Conservation (phyloP, 2,113 vertebrate genomes). For the Sarotherodon lohbergeri region DNA sequence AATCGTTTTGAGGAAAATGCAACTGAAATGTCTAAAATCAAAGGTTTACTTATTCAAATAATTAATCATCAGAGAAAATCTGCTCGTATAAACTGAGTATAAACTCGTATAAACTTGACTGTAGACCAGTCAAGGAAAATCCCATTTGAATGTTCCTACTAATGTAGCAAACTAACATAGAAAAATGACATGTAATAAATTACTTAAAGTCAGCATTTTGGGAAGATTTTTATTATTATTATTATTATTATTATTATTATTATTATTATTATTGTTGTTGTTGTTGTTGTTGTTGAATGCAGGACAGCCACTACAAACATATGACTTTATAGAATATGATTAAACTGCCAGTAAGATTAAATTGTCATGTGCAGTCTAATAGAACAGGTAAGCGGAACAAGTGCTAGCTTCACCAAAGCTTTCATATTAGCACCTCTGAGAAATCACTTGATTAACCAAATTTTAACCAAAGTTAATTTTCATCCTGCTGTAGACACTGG, state of each 20-base stretch:
- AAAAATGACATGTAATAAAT: neutral
- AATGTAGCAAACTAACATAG: neutral
- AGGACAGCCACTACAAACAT: neutral
- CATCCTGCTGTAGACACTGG: too few species aligned
- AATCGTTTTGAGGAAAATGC: neutral
- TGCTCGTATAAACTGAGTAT: neutral
- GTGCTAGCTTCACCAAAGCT: neutral
- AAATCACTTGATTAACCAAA: neutral
- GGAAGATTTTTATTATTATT: neutral
- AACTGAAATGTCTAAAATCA: neutral
- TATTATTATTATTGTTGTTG: too few species aligned
- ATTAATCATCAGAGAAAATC: neutral
- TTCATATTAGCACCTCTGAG: neutral
- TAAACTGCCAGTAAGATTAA: neutral
- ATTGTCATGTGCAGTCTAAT: neutral
- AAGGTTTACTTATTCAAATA: neutral
- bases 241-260: neutral
- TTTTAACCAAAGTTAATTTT: too few species aligned
- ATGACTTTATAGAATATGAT: neutral
- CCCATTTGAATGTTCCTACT: neutral
- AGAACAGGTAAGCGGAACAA: neutral
- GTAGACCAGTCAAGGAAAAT: neutral
- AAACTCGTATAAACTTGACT: neutral
- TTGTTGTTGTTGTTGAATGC: neutral
- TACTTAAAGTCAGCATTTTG: neutral